Base-by-base conservation (phyloP, 2,797 vertebrate genomes). In the Danio albolineatus region DNA sequence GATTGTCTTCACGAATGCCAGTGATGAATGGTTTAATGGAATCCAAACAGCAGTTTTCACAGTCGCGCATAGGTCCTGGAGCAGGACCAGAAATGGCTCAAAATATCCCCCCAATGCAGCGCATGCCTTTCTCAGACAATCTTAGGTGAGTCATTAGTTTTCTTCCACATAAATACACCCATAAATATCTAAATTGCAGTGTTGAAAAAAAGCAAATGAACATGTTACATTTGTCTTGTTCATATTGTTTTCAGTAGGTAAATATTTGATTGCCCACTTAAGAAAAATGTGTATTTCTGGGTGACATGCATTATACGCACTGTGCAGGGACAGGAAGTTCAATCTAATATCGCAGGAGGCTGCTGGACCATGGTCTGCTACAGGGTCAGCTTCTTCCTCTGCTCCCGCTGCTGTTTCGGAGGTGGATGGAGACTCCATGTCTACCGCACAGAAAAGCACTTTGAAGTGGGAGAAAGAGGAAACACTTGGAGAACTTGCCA, bases 401-500 rank as follows among this genome's bases (percentile, higher is more conserved):
- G 84, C 90, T 51, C 65, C 85, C 62, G 89, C 89, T 83, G 86
- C 92, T 65, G 80, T 89, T 76, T 86, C 90, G 2, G 94, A 95
- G 72, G 91, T 91, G 36, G 94, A 95, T 85, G 91, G 91, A 86
- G 98, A 99, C 39, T 94, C 89, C 0, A 90, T 98, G 94, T 98
- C 97, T 0, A 96, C 94, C 0, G 95, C 97, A 73, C 98, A 99
- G 80, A 94, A 96, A 70, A 96, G 97, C 81, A 98, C 94, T 10
- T 89, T 98, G 0, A 99, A 99, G 87, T 99, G 98, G 98, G 98
- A 99, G 88, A 99, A 98, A 41, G 98, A 99, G 65, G 98, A 99
- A 87, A 92, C 93, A 1, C 94, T 99, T 75, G 98, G 97, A n/a
- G 97, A 98, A 78, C 93, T 94, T 92, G 98, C 98, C 0, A 99